phyloP scores from a whole-genome alignment of 2,113 vertebrate species.

The Oceanites oceanicus region DNA sequence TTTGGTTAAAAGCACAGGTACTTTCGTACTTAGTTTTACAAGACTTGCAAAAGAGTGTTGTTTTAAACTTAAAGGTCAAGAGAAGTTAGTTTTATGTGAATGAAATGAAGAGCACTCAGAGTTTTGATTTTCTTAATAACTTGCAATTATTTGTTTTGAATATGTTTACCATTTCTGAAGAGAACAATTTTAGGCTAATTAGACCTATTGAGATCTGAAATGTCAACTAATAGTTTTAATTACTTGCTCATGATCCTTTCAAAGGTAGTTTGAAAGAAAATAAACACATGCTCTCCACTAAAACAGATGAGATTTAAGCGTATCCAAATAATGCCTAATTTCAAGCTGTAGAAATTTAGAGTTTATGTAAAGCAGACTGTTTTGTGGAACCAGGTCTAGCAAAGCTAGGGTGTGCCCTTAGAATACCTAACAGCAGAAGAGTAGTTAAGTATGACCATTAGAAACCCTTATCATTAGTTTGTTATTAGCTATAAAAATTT shows the following conservation, averaged over 20 bases:
- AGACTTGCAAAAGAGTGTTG: not conserved
- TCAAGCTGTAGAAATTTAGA: not conserved
- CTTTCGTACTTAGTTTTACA: not conserved
- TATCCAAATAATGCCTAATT: not conserved
- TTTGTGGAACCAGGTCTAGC: not conserved
- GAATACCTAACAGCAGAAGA: not conserved
- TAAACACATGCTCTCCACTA: not conserved
- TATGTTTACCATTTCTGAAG: not conserved
- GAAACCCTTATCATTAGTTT: not conserved
- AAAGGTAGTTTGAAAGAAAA: conserved; percentile 39
- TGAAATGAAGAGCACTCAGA: not conserved
- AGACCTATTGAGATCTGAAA: not conserved
- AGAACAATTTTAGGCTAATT: not conserved
- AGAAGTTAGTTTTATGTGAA: not conserved
- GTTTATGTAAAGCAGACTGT: not conserved
- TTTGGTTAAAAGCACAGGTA: not conserved
- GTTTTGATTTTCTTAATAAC: not conserved
- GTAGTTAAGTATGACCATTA: conserved; percentile 22
- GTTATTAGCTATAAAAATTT: conserved; percentile 4
- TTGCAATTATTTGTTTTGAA: not conserved
- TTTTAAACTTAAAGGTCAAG: not conserved
- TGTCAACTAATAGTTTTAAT: conserved; percentile 45
- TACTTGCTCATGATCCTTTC: not conserved
- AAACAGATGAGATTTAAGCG: conserved; percentile 8
- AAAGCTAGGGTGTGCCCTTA: not conserved